Base-by-base conservation (phyloP, 1,140 invertebrate genomes). In the Procambarus clarkii region DNA sequence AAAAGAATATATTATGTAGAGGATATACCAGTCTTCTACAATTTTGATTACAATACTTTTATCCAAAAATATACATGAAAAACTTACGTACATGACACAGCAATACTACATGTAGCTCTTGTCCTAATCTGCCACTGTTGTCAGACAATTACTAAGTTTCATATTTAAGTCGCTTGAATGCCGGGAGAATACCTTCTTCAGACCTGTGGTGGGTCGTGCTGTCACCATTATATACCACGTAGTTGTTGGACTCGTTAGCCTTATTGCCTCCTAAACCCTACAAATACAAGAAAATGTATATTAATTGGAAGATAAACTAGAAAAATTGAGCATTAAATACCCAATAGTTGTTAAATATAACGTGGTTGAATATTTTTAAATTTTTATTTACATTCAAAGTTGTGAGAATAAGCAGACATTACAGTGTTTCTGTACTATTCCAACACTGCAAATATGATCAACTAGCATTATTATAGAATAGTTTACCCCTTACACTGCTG, bases 131-230 rank as follows among this genome's bases (percentile, higher is more conserved):
- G 60, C 2, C 11, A 45, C 4, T 7, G 11, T 18, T 46, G 54
- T 21, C 21, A 60, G 64, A 76, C n/a, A 78, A 44, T 90, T 78
- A 90, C 8, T 50, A 85, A 60, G 88, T 84, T 50, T 90, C 88
- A 64, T 90, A 90, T 48, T 90, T 90, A 69, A 90, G 81, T 18
- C 88, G 64, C 71, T 90, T 90, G 88, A 90, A 83, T 34, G 88
- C 69, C 45, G 79, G 87, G 44, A 77, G 80, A 48, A 84, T 69
- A 18, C 54, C 34, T 34, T 84, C 88, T 21, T 90, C 88, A n/a
- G 48, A 24, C n/a, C 81, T 71, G 46, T 89, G 87, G n/a, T 89
- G 60, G 48, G 80, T 48, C 15, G 64, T 45, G 69, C 48, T 78
- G 50, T 90, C 88, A 78, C 88, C 88, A 44, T 90, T 90, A 54